A percentile compares a stretch with the other conserved stretches of the same genome.
These are phyloP conservation scores for Chirona hameri DNA, from an alignment of 2,888 invertebrate genomes.

Conservation along the genomic window DNA sequence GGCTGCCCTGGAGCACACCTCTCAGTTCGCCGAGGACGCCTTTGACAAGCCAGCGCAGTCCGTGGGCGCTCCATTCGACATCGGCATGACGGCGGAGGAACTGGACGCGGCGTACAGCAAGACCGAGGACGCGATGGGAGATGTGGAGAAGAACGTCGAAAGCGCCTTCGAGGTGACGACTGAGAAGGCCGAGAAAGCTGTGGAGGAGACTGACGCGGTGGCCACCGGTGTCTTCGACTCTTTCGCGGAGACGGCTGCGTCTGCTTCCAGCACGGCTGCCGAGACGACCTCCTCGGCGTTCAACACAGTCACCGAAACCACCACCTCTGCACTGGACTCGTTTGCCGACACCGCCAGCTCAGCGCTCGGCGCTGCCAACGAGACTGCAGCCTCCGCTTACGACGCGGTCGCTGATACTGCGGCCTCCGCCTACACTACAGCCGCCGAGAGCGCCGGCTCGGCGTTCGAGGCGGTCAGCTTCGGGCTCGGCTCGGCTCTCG, in stretches of 20 bases:
- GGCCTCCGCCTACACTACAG: background rate
- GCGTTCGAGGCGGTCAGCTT: background rate
- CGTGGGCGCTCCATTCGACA: too few species aligned
- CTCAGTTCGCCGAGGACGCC: background rate
- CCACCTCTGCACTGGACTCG: background rate
- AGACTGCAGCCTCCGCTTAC: background rate
- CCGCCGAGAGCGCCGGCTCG: too few species aligned
- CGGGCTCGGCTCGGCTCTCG: background rate
- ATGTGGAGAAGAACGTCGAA: background rate
- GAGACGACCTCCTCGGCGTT: background rate
- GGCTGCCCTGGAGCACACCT: background rate
- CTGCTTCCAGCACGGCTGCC: background rate
- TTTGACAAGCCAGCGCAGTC: background rate
- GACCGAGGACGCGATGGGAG: background rate
- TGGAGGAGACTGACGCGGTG: background rate
- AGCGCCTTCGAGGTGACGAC: background rate
- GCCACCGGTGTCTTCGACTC: background rate
- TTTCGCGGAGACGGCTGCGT: background rate
- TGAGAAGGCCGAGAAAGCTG: background rate
- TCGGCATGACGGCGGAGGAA: background rate
- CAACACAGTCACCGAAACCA: background rate
- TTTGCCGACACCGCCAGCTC: background rate
- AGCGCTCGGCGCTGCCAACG: background rate
- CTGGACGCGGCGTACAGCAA: background rate
- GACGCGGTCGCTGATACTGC: background rate